A percentile compares a stretch with the other conserved stretches of the same genome.
Conservation (phyloP, 2,888 invertebrate species). For the Neoscelio sp. region DNA sequence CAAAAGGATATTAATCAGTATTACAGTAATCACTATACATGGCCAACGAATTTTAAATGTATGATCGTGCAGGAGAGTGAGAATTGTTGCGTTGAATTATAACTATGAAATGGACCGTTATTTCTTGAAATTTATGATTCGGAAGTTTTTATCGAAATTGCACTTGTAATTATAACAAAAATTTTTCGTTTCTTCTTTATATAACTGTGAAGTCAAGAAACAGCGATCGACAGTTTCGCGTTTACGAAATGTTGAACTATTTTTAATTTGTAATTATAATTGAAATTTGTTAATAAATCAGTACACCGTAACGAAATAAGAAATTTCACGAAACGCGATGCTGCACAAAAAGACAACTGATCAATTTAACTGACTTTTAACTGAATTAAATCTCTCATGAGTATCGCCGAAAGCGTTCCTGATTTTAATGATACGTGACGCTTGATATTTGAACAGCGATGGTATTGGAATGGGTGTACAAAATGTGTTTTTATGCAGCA, state of each 20-base stretch:
- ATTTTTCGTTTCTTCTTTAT: constrained; percentile 9
- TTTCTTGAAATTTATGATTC: constrained; percentile 12
- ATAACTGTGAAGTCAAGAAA: constrained; percentile 24
- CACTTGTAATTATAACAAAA: constrained; percentile 13
- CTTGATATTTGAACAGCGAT: too few species aligned
- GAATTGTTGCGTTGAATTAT: constrained; percentile 24
- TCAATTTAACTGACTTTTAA: too few species aligned
- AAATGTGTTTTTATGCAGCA: too few species aligned
- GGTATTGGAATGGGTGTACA: too few species aligned
- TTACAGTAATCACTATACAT: constrained; percentile 31
- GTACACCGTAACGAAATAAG: constrained; percentile 2
- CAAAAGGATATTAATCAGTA: constrained; percentile 40
- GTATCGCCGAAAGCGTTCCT: too few species aligned
- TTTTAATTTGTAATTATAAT: constrained; percentile 16
- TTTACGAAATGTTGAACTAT: constrained; percentile 3
- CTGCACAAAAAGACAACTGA: too few species aligned
- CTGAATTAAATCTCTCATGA: too few species aligned
- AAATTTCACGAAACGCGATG: constrained; percentile 8
- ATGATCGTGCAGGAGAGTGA: constrained; percentile 31
- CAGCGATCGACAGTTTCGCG: constrained; percentile 33
- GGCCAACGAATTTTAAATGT: constrained; percentile 44
- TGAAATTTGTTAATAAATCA: constrained; percentile 41
- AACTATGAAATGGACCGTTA: constrained; percentile 13
- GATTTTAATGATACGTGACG: too few species aligned
- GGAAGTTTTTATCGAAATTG: neutral